These are phyloP conservation scores for Ophioninae sp. DNA, from an alignment of 2,888 invertebrate species.

Conservation along the genomic window DNA sequence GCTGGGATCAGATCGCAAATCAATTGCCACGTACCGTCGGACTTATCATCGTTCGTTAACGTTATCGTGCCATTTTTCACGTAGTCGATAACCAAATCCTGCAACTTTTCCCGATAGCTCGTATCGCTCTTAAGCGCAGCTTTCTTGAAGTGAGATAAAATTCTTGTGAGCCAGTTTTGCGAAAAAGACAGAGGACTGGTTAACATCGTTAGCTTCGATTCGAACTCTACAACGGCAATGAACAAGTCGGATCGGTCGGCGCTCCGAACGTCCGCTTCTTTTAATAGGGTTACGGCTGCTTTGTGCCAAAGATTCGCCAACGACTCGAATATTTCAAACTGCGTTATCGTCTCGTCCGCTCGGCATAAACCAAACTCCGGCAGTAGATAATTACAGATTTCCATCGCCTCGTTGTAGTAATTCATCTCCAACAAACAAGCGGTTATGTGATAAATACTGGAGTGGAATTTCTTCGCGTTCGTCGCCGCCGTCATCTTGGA, in stretches of 20 bases:
- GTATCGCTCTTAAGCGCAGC: not conserved
- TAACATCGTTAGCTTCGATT: constrained; percentile 39
- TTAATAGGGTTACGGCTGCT: constrained; percentile 17
- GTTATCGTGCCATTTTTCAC: constrained; percentile 34
- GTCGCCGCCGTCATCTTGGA: constrained; percentile 63
- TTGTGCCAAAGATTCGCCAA: constrained; percentile 37
- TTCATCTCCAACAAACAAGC: constrained; percentile 68
- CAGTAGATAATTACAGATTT: constrained; percentile 66
- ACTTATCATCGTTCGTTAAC: constrained; percentile 55
- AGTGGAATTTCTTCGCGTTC: constrained; percentile 68
- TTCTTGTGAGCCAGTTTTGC: constrained; percentile 22
- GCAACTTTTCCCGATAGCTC: constrained; percentile 46
- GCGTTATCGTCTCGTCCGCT: constrained; percentile 2
- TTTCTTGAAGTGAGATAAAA: constrained; percentile 26
- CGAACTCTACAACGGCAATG: constrained; percentile 26
- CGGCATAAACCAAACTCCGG: constrained; percentile 46
- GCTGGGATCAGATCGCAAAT: constrained; percentile 58
- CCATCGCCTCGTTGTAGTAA: constrained; percentile 69
- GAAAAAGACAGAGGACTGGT: not conserved
- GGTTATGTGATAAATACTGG: constrained; percentile 73
- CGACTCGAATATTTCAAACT: constrained; percentile 6
- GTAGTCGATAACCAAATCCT: constrained; percentile 48
- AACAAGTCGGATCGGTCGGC: constrained; percentile 20
- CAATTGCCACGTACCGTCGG: constrained; percentile 55
- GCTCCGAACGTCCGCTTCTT: not conserved